Conservation (phyloP, 2,113 vertebrate genomes). For the Antidorcas marsupialis region DNA sequence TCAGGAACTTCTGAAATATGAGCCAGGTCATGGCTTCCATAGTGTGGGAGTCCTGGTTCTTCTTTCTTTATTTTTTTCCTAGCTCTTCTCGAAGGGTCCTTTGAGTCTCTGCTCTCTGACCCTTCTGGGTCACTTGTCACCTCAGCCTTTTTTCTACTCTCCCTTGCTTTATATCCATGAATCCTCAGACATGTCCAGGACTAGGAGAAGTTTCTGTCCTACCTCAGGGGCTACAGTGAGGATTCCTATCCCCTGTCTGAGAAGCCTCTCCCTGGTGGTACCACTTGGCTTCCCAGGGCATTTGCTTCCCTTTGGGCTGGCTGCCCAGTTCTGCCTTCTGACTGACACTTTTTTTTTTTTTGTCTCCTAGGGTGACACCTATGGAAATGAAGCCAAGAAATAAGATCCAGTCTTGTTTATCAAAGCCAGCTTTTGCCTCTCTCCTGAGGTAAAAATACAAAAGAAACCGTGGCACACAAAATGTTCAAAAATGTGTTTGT, state of each 20-base stretch:
- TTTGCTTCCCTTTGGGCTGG: not conserved
- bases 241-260: not conserved
- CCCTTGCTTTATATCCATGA: not conserved
- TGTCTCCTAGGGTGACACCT: slow-evolving; percentile 46
- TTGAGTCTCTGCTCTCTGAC: not conserved
- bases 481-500: not conserved
- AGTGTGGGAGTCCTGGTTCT: not conserved
- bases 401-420: slow-evolving; percentile 47
- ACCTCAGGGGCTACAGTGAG: not conserved
- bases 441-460: slow-evolving; percentile 61
- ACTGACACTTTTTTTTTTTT: slow-evolving; percentile 48
- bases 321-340: not conserved
- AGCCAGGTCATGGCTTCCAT: not conserved
- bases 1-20: not conserved
- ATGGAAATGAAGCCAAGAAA: slow-evolving; percentile 52
- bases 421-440: slow-evolving; percentile 61
- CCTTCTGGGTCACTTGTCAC: not conserved
- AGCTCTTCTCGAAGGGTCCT: not conserved
- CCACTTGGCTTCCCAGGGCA: not conserved
- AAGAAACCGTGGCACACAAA: not conserved
- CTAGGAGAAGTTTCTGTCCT: not conserved
- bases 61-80: not conserved
- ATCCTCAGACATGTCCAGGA: not conserved
- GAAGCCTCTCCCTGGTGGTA: not conserved
- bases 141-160: not conserved